Conservation (phyloP, 2,888 invertebrate species). For the Galerucella calmariensis region DNA sequence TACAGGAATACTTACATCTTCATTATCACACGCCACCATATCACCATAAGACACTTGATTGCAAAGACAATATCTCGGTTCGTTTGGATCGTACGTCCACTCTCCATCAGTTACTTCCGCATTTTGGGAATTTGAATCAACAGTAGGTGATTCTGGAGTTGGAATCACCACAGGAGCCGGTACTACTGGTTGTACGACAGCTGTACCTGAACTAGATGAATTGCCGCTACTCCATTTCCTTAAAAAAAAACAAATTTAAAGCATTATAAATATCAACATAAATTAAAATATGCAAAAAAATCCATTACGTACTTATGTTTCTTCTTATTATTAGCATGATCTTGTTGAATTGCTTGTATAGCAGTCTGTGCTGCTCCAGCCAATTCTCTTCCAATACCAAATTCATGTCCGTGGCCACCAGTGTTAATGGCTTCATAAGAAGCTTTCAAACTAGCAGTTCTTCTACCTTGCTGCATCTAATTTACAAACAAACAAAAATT, state of each 20-base stretch:
- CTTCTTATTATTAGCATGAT: constrained; percentile 71
- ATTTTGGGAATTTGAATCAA: constrained; percentile 64
- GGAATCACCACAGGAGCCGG: constrained; percentile 51
- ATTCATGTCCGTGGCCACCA: constrained; percentile 72
- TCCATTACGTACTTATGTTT: constrained; percentile 67
- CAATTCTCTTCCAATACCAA: constrained; percentile 77
- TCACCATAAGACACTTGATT: constrained; percentile 98
- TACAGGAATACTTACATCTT: constrained; percentile 77
- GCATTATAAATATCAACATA: not conserved
- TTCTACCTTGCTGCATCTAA: constrained; percentile 92
- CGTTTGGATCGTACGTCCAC: constrained; percentile 96
- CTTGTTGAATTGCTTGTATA: constrained; percentile 74
- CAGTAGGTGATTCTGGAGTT: constrained; percentile 63
- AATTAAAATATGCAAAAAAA: not conserved
- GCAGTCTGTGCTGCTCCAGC: constrained; percentile 80
- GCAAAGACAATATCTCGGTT: constrained; percentile 95
- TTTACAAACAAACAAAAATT: constrained; percentile 34
- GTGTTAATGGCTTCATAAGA: constrained; percentile 91
- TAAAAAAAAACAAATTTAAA: constrained; percentile 5
- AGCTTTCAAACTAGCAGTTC: constrained; percentile 93
- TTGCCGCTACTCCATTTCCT: constrained; percentile 58
- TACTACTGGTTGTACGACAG: constrained; percentile 54
- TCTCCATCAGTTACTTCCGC: constrained; percentile 77
- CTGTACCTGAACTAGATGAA: constrained; percentile 58
- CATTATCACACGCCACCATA: constrained; percentile 99